Percentiles rank a stretch among this genome's conserved stretches.
These are phyloP conservation scores for Sesia bembeciformis DNA, from an alignment of 2,888 invertebrate species.

Conservation along the genomic window DNA sequence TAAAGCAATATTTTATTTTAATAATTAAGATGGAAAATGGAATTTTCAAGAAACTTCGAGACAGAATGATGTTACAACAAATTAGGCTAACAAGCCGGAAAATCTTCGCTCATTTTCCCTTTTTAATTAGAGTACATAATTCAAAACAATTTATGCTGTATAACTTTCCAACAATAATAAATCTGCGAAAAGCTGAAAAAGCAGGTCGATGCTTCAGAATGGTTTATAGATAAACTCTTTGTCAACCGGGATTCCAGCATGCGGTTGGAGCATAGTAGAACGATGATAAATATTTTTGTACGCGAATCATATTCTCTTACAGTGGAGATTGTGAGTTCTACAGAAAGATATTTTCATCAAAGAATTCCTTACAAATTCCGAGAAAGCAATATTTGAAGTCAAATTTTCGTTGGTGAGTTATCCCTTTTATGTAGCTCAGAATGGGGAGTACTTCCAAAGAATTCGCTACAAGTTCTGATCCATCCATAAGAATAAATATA, in stretches of 20 bases:
- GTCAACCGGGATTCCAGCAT: no score
- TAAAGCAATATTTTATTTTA: neutral
- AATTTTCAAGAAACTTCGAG: slow-evolving; percentile 1
- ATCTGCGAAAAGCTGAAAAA: no score
- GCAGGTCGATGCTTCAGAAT: no score
- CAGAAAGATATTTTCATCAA: slow-evolving; percentile 18
- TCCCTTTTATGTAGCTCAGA: slow-evolving; percentile 27
- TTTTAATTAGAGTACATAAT: slow-evolving; percentile 35
- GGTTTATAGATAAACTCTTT: no score
- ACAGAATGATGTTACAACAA: slow-evolving; percentile 23
- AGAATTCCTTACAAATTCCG: slow-evolving; percentile 26
- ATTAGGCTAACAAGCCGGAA: slow-evolving; percentile 31
- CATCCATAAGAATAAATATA: no score
- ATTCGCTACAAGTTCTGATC: slow-evolving; percentile 23
- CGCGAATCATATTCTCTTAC: neutral
- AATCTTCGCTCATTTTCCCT: slow-evolving; percentile 23
- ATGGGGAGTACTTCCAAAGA: slow-evolving; percentile 14
- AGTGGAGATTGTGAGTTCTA: slow-evolving; percentile 7
- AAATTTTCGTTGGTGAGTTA: slow-evolving; percentile 28
- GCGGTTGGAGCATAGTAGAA: neutral
- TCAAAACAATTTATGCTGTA: slow-evolving; percentile 14
- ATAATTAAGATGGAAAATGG: slow-evolving; percentile 1
- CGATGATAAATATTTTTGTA: neutral
- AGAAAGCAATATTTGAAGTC: slow-evolving; percentile 31
- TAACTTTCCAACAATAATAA: no score